These are phyloP conservation scores for Cynodonichthys magdalenae DNA, from an alignment of 2,797 vertebrate genomes.

Conservation along the genomic window DNA sequence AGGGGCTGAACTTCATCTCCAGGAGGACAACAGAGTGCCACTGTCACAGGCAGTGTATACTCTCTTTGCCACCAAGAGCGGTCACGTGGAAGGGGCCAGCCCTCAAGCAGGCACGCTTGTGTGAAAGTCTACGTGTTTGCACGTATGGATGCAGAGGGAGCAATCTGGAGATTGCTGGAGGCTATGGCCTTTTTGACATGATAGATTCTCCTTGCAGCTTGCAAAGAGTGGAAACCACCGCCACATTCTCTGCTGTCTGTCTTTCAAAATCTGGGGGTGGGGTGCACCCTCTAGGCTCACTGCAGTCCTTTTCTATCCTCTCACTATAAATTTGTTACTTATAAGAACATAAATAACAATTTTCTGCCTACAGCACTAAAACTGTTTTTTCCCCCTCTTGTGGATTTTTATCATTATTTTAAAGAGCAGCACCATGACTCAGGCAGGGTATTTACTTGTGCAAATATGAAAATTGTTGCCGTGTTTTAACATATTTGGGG, in stretches of 20 bases:
- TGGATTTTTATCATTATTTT: not conserved
- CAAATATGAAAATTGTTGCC: constrained; percentile 54
- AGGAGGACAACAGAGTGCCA: constrained; percentile 70
- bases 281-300: constrained; percentile 50
- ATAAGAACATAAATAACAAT: constrained; percentile 58
- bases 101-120: constrained; percentile 51
- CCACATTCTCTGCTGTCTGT: constrained; percentile 71
- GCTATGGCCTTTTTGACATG: constrained; percentile 71
- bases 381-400: not conserved
- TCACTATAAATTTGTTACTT: constrained; percentile 63
- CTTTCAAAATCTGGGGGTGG: constrained; percentile 68
- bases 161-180: constrained; percentile 75
- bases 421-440: not conserved
- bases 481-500: constrained; percentile 53
- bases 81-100: constrained; percentile 73
- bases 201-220: constrained; percentile 73
- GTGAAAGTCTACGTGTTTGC: constrained; percentile 33
- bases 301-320: constrained; percentile 27
- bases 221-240: constrained; percentile 64
- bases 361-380: constrained; percentile 34
- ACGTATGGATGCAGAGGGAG: constrained; percentile 53
- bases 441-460: constrained; percentile 3
- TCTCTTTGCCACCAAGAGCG: constrained; percentile 64
- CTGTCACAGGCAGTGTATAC: constrained; percentile 68
- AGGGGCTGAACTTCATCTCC: constrained; percentile 67